These are phyloP conservation scores for Ophion costatus DNA, from an alignment of 2,888 invertebrate genomes.

Conservation along the genomic window DNA sequence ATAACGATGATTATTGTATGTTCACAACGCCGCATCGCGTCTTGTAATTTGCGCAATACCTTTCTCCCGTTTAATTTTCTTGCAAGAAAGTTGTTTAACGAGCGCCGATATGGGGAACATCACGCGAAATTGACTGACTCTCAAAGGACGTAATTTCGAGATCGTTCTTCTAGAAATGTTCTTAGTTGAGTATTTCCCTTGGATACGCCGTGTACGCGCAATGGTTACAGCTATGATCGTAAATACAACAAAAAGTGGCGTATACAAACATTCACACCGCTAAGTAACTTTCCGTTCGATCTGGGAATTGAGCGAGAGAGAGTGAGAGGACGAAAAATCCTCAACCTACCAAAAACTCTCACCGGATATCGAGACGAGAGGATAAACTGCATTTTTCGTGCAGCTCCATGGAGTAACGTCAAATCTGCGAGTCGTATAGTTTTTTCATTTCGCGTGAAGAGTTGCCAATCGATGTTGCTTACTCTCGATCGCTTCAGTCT, in stretches of 20 bases:
- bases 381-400: slow-evolving; percentile 23
- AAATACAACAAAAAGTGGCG: not conserved
- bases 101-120: not conserved
- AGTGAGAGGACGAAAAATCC: not conserved
- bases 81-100: slow-evolving; percentile 62
- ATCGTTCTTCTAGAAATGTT: not conserved
- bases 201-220: not conserved
- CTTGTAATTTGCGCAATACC: slow-evolving; percentile 66
- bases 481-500: slow-evolving; percentile 10
- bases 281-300: slow-evolving; percentile 7
- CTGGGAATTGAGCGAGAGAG: not conserved
- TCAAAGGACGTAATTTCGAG: not conserved
- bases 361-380: slow-evolving; percentile 15
- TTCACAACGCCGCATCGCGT: slow-evolving; percentile 37
- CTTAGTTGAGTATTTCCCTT: not conserved
- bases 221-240: not conserved
- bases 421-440: not conserved
- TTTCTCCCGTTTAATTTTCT: slow-evolving; percentile 58
- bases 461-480: not conserved
- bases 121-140: not conserved
- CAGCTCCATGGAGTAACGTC: not conserved
- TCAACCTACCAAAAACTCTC: slow-evolving; percentile 26
- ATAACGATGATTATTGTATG: slow-evolving; percentile 58
- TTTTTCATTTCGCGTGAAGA: not conserved
- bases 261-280: not conserved